Base-by-base conservation (phyloP, 2,797 vertebrate genomes). In the Clamator glandarius region DNA sequence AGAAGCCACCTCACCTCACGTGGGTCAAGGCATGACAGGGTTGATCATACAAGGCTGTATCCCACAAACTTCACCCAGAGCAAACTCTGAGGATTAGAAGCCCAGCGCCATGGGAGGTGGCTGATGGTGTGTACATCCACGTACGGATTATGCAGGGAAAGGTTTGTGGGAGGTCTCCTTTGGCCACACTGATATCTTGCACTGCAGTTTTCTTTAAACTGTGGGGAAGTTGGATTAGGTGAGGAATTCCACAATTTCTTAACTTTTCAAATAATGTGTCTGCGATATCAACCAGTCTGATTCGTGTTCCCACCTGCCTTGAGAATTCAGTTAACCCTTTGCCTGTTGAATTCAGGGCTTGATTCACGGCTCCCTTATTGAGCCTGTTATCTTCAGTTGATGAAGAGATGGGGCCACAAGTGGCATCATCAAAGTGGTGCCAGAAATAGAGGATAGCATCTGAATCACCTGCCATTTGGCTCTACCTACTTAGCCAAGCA, bases 241-340 rank as follows among this genome's bases (percentile, higher is more conserved):
- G 96, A 97, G 96, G 97, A 97, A 97, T 97, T 96, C 95, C 96
- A 95, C 92, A 87, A 88, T 96, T 96, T 94, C 96, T 95, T 91
- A 87, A 92, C 95, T 97, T 97, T 97, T 97, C 95, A 97, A 96
- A 97, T 97, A 97, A 95, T 93, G 91, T 96, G 93, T 94, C 96
- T 91, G 84, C 0, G 81, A 96, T 97, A 96, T 97, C 96, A 86
- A 89, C 62, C 80, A 16, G 66, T 8, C 92, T 84, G 87, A 85
- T 80, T 92, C 1, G 19, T 12, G 68, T 94, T 94, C 93, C 96
- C 96, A 97, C 93, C 95, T 95, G 93, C 87, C 80, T 90, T 28
- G 91, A 63, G 92, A 96, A 94, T 92, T 70, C 6, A 8, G 55
- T 97, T 97, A 95, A 97, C 96, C 83, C 93, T 96, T 97, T 44